Base-by-base conservation (phyloP, 53 echinoderm and acorn worm genomes). In the Pentamera pediparva region DNA sequence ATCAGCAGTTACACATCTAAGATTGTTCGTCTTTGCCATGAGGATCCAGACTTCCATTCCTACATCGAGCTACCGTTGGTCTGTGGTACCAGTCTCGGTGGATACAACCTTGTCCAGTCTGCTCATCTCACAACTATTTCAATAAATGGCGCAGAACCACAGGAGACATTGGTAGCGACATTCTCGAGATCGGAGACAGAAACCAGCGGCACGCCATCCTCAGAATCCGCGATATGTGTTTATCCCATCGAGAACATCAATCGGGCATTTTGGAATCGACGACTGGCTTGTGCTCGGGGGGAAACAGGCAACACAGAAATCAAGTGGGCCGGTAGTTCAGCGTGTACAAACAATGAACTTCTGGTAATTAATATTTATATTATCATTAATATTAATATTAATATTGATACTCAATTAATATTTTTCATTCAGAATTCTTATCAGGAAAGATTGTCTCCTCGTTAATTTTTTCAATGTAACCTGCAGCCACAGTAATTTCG, bases 51-150 rank as follows among this genome's bases (percentile, higher is more conserved):
- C 30, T 59, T 86, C 59, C 21, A 81, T 37, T 93, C 89, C 5
- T 91, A 87, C 76, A 76, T 88, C 60, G 90, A 95, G 45, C 80
- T 95, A 2, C 88, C 85, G 2, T 76, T 93, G 21, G 60, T 37
- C 39, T 56, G 41, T 21, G 79, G 74, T 18, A 34, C 64, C 28
- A 41, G 21, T 59, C 51, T 39, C 4, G 75, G 52, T 27, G 30
- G 61, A 13, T 95, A 95, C 70, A 88, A 85, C 43, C 74, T 95
- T 3, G 85, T 85, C 10, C 82, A 88, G 75, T 85, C 88, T 21
- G 96, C 96, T 0, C 82, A 88, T 30, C 60, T 91, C n/a, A 81
- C 88, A 17, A 30, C 36, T 35, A n/a, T 62, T 32, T 91, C 87
- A 11, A 51, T 69, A 12, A 63, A 53, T 4, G 37, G 79, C 20